Conservation (phyloP, 2,797 vertebrate genomes). For the Corythornis leucogaster region DNA sequence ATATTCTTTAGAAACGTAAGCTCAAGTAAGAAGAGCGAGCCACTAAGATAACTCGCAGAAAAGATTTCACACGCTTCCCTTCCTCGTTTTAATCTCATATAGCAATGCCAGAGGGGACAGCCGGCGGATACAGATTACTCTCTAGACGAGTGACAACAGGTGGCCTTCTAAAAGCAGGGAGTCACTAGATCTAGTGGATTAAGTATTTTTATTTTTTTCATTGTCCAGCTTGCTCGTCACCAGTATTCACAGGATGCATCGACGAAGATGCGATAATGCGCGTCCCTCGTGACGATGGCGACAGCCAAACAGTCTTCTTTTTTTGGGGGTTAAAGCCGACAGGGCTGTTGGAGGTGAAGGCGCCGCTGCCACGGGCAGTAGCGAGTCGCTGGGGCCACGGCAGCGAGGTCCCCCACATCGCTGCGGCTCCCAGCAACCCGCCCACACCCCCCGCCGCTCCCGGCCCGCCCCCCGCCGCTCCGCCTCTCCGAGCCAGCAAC, state of each 20-base stretch:
- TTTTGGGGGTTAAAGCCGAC: no score
- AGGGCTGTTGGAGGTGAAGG: rapidly evolving
- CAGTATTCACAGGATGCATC: rapidly evolving
- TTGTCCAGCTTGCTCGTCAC: not conserved
- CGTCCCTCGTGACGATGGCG: not conserved
- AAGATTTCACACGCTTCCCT: not conserved
- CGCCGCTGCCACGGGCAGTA: not conserved
- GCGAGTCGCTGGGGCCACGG: not conserved
- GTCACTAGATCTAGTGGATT: not conserved
- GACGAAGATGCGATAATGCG: not conserved
- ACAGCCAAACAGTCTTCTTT: not conserved
- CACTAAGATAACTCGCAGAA: not conserved
- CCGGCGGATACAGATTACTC: not conserved
- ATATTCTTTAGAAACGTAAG: not conserved
- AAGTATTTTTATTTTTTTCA: not conserved
- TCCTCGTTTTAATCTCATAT: not conserved
- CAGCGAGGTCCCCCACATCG: not conserved
- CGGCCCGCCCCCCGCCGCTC: not conserved
- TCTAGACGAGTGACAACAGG: constrained; percentile 12
- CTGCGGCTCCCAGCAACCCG: constrained; percentile 1
- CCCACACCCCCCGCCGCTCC: not conserved
- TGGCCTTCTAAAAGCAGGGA: not conserved
- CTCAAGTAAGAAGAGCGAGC: not conserved
- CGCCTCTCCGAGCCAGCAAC: constrained; percentile 13
- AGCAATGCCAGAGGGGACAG: not conserved